A percentile compares a stretch with the other conserved stretches of the same genome.
These are phyloP conservation scores for Trematomus bernacchii DNA, from an alignment of 2,797 vertebrate species.

Conservation along the genomic window DNA sequence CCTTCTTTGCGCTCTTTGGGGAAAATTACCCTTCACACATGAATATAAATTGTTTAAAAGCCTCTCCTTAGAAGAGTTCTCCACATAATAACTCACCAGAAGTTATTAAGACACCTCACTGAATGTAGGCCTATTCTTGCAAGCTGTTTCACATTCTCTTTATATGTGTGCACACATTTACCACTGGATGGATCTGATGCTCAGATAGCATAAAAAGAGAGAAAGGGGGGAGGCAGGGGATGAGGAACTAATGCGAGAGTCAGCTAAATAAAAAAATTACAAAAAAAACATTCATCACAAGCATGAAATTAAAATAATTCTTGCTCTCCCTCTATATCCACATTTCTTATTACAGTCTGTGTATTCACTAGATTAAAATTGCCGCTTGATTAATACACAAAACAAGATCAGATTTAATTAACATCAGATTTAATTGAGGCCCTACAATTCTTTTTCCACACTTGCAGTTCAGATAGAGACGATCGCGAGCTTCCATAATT, in stretches of 20 bases:
- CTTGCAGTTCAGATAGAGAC: slow-evolving; percentile 79
- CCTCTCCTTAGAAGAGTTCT: slow-evolving; percentile 46
- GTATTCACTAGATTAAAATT: slow-evolving; percentile 89
- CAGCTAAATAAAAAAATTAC: slow-evolving; percentile 72
- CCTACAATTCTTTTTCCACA: slow-evolving; percentile 81
- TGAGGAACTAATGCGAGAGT: slow-evolving; percentile 82
- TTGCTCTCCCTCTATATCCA: slow-evolving; percentile 77
- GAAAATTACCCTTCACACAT: slow-evolving; percentile 18
- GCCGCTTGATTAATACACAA: slow-evolving; percentile 88
- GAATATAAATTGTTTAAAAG: slow-evolving; percentile 25
- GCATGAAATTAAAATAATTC: slow-evolving; percentile 89
- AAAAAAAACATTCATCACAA: slow-evolving; percentile 79
- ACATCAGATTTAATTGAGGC: slow-evolving; percentile 89
- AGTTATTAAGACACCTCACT: slow-evolving; percentile 62
- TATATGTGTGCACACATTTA: slow-evolving; percentile 69
- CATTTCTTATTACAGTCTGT: slow-evolving; percentile 82
- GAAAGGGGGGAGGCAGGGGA: slow-evolving; percentile 35
- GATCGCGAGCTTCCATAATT: slow-evolving; percentile 80
- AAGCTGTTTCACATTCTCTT: slow-evolving; percentile 55
- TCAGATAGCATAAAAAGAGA: slow-evolving; percentile 72
- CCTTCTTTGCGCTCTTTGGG: slow-evolving; percentile 1
- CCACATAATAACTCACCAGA: slow-evolving; percentile 63
- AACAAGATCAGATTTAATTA: slow-evolving; percentile 92
- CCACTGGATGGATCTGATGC: slow-evolving; percentile 69
- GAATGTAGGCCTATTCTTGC: slow-evolving; percentile 56